These are phyloP conservation scores for Macrocentrus cingulum DNA, from an alignment of 1,140 invertebrate genomes.

Conservation along the genomic window DNA sequence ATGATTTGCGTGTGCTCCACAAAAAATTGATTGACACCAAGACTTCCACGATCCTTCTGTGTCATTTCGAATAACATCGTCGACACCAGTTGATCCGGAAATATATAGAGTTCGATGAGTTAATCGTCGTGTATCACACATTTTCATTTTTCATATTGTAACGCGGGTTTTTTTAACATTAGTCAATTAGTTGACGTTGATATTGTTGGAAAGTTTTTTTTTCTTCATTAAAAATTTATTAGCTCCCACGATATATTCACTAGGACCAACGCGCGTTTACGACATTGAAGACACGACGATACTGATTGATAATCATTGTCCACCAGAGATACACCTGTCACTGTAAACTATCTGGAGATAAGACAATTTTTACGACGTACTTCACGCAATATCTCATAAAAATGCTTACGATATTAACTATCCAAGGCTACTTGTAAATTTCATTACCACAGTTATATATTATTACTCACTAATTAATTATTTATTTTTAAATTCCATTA, in stretches of 20 bases:
- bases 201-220: too few relatives aligned
- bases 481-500: too few relatives aligned
- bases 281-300: slow-evolving; percentile 18
- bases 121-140: slow-evolving; percentile 30
- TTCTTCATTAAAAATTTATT: too few relatives aligned
- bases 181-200: too few relatives aligned
- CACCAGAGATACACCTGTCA: not conserved
- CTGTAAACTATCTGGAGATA: slow-evolving; percentile 19
- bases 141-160: slow-evolving; percentile 19
- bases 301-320: slow-evolving; percentile 2
- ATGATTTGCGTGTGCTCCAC: slow-evolving; percentile 18
- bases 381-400: not conserved
- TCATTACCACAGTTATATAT: too few relatives aligned
- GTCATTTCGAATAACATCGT: slow-evolving; percentile 9
- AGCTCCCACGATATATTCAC: too few relatives aligned
- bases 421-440: slow-evolving; percentile 5
- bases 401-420: not conserved
- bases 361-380: slow-evolving; percentile 6
- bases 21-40: slow-evolving; percentile 30
- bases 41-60: slow-evolving; percentile 27
- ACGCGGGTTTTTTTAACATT: too few relatives aligned
- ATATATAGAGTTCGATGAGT: slow-evolving; percentile 36
- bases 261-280: not conserved
- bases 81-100: slow-evolving; percentile 23
- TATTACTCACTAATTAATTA: too few relatives aligned